phyloP scores from a whole-genome alignment of 1,140 invertebrate species.

The Apis dorsata region DNA sequence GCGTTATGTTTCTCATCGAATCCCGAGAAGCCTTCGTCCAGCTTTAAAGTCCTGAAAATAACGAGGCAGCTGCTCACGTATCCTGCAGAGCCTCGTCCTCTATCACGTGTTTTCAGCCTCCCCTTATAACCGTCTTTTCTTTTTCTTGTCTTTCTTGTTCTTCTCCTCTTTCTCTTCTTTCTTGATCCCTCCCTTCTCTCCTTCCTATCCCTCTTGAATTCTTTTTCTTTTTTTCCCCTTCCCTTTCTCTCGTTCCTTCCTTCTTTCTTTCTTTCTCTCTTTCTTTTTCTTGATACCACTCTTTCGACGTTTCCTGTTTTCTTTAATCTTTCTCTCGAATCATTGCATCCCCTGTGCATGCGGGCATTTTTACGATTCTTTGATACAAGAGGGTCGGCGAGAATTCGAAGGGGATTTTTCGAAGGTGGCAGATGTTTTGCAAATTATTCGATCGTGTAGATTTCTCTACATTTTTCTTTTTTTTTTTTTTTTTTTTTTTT shows the following conservation, averaged over 20 bases:
- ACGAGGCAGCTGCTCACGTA: constrained; percentile 72
- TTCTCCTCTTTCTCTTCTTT: constrained; percentile 40
- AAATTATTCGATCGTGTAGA: not conserved
- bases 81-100: constrained; percentile 65
- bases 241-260: not conserved
- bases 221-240: constrained; percentile 24
- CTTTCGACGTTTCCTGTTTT: constrained; percentile 6
- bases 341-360: not conserved
- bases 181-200: not conserved
- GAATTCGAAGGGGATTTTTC: not conserved
- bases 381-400: not conserved
- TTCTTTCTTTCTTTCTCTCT: constrained; percentile 12
- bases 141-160: constrained; percentile 55
- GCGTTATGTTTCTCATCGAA: constrained; percentile 43
- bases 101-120: constrained; percentile 31
- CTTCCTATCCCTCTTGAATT: not conserved
- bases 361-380: not conserved
- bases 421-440: not conserved
- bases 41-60: constrained; percentile 73
- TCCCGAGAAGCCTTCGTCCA: not conserved
- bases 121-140: constrained; percentile 43
- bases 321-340: constrained; percentile 16
- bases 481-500: too few relatives aligned
- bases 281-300: not conserved
- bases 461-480: too few relatives aligned